Evolutionary conservation across 2,888 invertebrate genomes (phyloP), one percentile per base, ranked within the genome.

Genomic region (Lycaena phlaeas): DNA sequence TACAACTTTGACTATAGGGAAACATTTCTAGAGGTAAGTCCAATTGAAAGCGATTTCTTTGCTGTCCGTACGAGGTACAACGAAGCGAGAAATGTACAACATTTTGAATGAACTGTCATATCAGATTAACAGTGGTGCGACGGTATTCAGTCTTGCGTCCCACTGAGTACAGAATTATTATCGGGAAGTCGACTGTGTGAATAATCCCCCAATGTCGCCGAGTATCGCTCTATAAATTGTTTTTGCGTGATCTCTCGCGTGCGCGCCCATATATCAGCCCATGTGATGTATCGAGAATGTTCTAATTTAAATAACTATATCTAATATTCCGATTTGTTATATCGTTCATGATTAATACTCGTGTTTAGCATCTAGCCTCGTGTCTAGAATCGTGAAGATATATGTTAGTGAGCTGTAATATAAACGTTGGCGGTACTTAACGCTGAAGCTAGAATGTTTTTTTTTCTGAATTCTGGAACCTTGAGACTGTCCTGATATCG

Each of bases 81-180:
- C 14, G n/a, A 30, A 14, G 25, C 26, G 30, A 36, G 36, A 15
- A 26, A 25, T 5, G 39, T 30, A 31, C 15, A 28, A 28, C 25
- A 39, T 39, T 39, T 39, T 14, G 31, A 30, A 15, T 14, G 9
- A 25, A 12, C 44, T 44, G 45, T 47, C 50, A 44, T 36, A 38
- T 44, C 41, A 43, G 44, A 44, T 44, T 48, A 50, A 36, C 30
- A 44, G 40, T 28, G 27, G 2, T 17, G 6, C 10, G 31, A 31
- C 17, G 26, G 17, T 10, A 27, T 28, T 44, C 44, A 36, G 36
- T 36, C 36, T 36, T 9, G 38, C 42, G 42, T 44, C 29, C 30
- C 28, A 27, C 26, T 31, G 29, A 29, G 17, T 11, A 25, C 14
- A 12, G 17, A 27, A 10, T 38, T 39, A 28, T 26, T 30, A 17